Evolutionary conservation across 2,888 invertebrate species (phyloP).

Genomic region (Cerastoderma edule): DNA sequence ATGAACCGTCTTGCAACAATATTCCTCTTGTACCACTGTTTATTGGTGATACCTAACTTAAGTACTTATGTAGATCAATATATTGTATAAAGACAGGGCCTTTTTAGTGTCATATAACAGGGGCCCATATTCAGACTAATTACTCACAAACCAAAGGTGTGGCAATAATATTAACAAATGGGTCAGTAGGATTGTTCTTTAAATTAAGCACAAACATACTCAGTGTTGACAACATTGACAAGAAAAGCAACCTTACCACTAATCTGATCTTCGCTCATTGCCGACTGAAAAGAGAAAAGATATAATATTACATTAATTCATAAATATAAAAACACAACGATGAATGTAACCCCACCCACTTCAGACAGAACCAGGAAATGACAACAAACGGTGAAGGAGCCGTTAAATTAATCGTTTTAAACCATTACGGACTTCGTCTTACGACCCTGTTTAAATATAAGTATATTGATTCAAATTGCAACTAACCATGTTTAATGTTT

Average conservation of each 20-base stretch:
- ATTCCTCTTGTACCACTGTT: too few relatives aligned
- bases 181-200: not conserved
- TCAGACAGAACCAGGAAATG: slow-evolving; percentile 11
- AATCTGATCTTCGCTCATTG: slow-evolving; percentile 70
- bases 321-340: not conserved
- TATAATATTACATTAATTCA: not conserved
- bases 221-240: not conserved
- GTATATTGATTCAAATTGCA: not conserved
- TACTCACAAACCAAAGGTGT: not conserved
- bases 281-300: slow-evolving; percentile 65
- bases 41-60: too few relatives aligned
- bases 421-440: not conserved
- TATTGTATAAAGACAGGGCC: too few relatives aligned
- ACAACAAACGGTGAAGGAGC: not conserved
- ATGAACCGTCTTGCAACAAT: too few relatives aligned
- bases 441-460: not conserved
- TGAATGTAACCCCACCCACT: not conserved
- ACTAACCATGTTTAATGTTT: slow-evolving; percentile 6
- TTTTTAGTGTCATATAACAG: too few relatives aligned
- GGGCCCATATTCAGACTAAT: not conserved
- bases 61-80: too few relatives aligned
- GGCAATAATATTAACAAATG: not conserved
- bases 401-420: not conserved
- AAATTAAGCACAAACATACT: not conserved
- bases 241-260: slow-evolving; percentile 53